A percentile compares a stretch with the other conserved stretches of the same genome.
phyloP scores from a whole-genome alignment of 2,888 invertebrate species.

The Zhuqinia jingwanae region DNA sequence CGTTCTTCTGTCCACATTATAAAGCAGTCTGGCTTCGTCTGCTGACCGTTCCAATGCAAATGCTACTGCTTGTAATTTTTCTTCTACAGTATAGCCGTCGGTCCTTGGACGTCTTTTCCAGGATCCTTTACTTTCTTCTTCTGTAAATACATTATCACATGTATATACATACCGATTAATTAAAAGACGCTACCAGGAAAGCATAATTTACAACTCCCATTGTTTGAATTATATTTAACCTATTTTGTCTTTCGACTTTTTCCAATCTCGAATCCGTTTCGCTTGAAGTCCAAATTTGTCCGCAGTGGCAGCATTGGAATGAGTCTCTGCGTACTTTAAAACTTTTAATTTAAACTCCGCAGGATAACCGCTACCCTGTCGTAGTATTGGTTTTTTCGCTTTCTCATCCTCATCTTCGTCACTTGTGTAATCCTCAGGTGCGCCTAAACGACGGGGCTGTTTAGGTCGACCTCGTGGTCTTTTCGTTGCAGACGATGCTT shows the following conservation, averaged over 20 bases:
- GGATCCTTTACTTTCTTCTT: slow-evolving; percentile 30
- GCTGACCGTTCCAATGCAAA: slow-evolving; percentile 51
- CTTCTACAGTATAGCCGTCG: slow-evolving; percentile 51
- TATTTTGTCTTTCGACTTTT: slow-evolving; percentile 31
- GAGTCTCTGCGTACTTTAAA: slow-evolving; percentile 48
- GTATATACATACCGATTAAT: not conserved
- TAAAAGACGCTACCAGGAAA: no score
- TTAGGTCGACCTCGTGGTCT: slow-evolving; percentile 29
- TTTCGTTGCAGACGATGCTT: not conserved
- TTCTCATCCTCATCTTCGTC: not conserved
- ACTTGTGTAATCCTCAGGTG: not conserved
- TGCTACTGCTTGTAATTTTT: slow-evolving; percentile 57
- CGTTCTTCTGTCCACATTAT: slow-evolving; percentile 61
- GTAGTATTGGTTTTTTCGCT: not conserved
- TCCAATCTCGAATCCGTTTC: slow-evolving; percentile 51
- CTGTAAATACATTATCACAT: not conserved
- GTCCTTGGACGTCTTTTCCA: slow-evolving; percentile 36
- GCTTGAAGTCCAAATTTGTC: slow-evolving; percentile 39
- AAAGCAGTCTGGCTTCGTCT: slow-evolving; percentile 52
- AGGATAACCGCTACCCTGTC: slow-evolving; percentile 38
- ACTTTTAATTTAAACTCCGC: slow-evolving; percentile 46
- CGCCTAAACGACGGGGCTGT: slow-evolving; percentile 8
- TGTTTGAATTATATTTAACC: slow-evolving; percentile 2
- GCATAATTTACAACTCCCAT: not conserved
- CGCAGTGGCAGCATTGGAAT: slow-evolving; percentile 42